Percentiles rank a stretch among this genome's conserved stretches.
Evolutionary conservation across 2,888 invertebrate genomes (phyloP).

Genomic region (Homarus gammarus): DNA sequence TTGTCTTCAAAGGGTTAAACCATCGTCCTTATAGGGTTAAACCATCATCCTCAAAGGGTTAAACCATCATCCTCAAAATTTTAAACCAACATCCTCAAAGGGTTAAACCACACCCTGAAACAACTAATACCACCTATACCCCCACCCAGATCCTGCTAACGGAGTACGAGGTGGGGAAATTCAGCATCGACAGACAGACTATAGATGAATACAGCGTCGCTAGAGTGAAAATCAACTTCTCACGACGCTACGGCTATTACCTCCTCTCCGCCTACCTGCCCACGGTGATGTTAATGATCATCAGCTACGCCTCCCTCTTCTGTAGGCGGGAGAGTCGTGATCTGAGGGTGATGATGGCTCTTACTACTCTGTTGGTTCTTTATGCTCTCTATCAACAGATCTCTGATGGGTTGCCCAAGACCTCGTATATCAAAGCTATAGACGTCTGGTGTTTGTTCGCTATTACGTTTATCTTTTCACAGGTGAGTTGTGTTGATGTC

Average conservation of each 20-base stretch:
- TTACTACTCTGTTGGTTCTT: constrained; percentile 65
- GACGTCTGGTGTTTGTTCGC: constrained; percentile 73
- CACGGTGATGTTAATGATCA: constrained; percentile 57
- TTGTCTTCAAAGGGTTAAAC: no score
- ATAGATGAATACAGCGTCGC: constrained; percentile 39
- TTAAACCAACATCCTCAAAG: no score
- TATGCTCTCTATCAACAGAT: constrained; percentile 72
- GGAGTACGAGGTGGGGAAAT: constrained; percentile 43
- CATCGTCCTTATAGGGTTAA: no score
- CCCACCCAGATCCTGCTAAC: constrained; percentile 31
- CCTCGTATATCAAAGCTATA: constrained; percentile 67
- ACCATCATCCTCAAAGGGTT: no score
- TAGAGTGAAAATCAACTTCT: constrained; percentile 27
- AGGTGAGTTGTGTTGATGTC: no score
- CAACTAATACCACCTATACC: no score
- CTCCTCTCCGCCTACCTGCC: constrained; percentile 54
- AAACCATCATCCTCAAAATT: no score
- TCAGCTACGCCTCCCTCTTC: constrained; percentile 64
- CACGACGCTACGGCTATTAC: constrained; percentile 50
- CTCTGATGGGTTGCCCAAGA: constrained; percentile 50
- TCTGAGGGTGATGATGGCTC: constrained; percentile 64
- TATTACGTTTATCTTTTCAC: constrained; percentile 65
- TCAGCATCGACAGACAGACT: background rate
- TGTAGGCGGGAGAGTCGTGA: constrained; percentile 41
- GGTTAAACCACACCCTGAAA: no score